Evolutionary conservation across 2,888 invertebrate genomes (phyloP).

Genomic region (Lycaena phlaeas): DNA sequence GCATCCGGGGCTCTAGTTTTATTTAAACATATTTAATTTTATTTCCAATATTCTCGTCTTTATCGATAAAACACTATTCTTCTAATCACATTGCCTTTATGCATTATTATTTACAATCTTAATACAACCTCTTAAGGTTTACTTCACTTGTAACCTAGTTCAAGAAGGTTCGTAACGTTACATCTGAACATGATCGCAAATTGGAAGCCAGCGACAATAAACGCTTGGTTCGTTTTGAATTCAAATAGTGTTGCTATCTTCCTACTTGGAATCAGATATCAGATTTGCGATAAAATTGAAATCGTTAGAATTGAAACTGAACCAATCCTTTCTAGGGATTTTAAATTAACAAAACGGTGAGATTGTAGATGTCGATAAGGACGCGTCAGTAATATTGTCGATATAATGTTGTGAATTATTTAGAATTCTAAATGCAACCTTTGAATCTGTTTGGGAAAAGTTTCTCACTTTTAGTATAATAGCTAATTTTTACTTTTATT

Average conservation of each 20-base stretch:
- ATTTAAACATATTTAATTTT: too few relatives aligned
- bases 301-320: constrained; percentile 46
- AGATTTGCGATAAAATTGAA: constrained; percentile 46
- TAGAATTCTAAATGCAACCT: too few relatives aligned
- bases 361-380: background rate
- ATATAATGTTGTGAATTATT: too few relatives aligned
- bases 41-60: too few relatives aligned
- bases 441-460: too few relatives aligned
- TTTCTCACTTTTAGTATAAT: too few relatives aligned
- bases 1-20: too few relatives aligned
- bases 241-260: constrained; percentile 43
- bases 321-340: constrained; percentile 35
- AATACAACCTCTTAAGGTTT: background rate
- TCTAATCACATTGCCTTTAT: background rate
- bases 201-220: constrained; percentile 41
- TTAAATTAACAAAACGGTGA: constrained; percentile 31
- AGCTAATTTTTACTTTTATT: too few relatives aligned
- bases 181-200: constrained; percentile 33
- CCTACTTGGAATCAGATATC: constrained; percentile 43
- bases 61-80: background rate
- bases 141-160: background rate
- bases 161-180: constrained; percentile 3
- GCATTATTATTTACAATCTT: background rate
- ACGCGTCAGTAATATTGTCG: too few relatives aligned
- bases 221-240: constrained; percentile 37